These are phyloP conservation scores for Zaprionus lineosus DNA, from an alignment of 2,888 invertebrate species.

Conservation along the genomic window DNA sequence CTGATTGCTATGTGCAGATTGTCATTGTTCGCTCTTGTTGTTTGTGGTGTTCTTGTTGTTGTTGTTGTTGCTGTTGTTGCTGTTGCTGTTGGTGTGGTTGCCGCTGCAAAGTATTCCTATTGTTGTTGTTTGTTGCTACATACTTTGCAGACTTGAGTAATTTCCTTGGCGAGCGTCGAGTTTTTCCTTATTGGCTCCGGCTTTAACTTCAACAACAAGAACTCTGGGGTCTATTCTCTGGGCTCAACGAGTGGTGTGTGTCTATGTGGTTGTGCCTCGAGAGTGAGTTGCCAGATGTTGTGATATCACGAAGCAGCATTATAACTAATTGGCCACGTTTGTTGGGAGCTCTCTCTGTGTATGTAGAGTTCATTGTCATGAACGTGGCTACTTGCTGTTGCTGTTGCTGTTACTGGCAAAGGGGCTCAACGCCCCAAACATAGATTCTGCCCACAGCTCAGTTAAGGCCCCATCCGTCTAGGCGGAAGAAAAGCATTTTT, in stretches of 20 bases:
- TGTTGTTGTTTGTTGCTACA: constrained; percentile 57
- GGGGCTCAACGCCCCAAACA: neutral
- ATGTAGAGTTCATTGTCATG: constrained; percentile 78
- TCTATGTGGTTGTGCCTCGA: constrained; percentile 45
- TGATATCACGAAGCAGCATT: constrained; percentile 78
- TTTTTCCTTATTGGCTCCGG: constrained; percentile 68
- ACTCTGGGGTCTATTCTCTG: constrained; percentile 52
- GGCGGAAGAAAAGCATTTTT: constrained; percentile 66
- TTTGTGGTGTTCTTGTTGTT: constrained; percentile 21
- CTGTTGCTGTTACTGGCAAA: neutral
- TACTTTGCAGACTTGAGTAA: constrained; percentile 76
- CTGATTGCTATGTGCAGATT: constrained; percentile 81
- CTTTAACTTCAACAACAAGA: constrained; percentile 39
- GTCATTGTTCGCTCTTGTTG: constrained; percentile 74
- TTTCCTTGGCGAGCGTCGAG: constrained; percentile 73
- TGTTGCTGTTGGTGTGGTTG: constrained; percentile 45
- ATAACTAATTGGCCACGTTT: constrained; percentile 81
- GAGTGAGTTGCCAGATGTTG: constrained; percentile 77
- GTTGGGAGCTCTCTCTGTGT: constrained; percentile 51
- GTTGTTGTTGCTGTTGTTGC: constrained; percentile 26
- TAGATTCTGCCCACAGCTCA: neutral
- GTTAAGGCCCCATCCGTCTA: constrained; percentile 13
- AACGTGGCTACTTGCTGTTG: constrained; percentile 41
- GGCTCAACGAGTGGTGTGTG: constrained; percentile 24
- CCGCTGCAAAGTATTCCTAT: constrained; percentile 39